Evolutionary conservation across 1,140 invertebrate species (phyloP).

Genomic region (Portunus trituberculatus): DNA sequence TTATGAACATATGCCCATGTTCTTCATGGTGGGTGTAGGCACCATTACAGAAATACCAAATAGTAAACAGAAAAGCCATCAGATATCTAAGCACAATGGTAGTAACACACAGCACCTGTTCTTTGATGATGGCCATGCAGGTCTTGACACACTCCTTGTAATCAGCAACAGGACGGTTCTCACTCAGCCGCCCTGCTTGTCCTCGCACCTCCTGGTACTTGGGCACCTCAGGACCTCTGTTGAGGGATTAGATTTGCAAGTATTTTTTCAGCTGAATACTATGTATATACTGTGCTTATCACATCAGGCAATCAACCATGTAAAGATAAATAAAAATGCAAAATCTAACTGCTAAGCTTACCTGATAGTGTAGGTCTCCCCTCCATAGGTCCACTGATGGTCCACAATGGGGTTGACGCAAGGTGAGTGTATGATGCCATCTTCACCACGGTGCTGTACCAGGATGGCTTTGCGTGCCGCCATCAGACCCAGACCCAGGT

Average conservation of each 20-base stretch:
- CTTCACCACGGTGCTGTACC: constrained; percentile 63
- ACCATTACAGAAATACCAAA: too few species aligned
- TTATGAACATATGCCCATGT: too few species aligned
- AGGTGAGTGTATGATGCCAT: constrained; percentile 83
- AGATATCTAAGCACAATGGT: neutral
- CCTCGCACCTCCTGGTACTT: constrained; percentile 78
- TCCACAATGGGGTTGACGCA: constrained; percentile 91
- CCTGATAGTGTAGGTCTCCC: constrained; percentile 84
- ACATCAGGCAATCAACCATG: too few species aligned
- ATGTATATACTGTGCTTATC: too few species aligned
- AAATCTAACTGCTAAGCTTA: constrained; percentile 77
- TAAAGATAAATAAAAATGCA: too few species aligned
- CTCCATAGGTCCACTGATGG: constrained; percentile 84
- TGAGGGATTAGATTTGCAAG: neutral
- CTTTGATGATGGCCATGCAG: constrained; percentile 64
- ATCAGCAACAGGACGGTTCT: constrained; percentile 84
- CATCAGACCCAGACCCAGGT: constrained; percentile 93
- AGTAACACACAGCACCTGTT: constrained; percentile 46
- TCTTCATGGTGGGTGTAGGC: too few species aligned
- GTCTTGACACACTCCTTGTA: constrained; percentile 84
- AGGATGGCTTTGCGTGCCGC: constrained; percentile 91
- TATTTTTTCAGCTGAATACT: neutral
- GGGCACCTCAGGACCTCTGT: constrained; percentile 79
- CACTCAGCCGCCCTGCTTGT: constrained; percentile 79
- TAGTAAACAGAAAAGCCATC: too few species aligned